phyloP scores from a whole-genome alignment of 2,888 invertebrate genomes.

The Cephus pulcher region DNA sequence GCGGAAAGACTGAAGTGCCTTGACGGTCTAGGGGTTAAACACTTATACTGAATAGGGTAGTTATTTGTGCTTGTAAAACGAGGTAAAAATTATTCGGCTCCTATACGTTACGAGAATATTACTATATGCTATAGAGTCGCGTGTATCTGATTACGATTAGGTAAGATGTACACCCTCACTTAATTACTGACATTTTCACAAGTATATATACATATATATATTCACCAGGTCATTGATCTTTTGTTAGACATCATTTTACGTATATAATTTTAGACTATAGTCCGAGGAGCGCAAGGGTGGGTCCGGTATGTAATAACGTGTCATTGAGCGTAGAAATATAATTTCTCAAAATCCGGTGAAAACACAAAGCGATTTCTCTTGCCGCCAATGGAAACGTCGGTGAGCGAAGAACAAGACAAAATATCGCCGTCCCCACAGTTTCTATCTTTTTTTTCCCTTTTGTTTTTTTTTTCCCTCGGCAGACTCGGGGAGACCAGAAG shows the following conservation, averaged over 20 bases:
- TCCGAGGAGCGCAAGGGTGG: not conserved
- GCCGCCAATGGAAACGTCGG: not conserved
- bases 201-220: not conserved
- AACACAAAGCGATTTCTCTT: not conserved
- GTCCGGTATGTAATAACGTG: not conserved
- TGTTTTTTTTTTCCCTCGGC: not conserved
- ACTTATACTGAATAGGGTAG: not conserved
- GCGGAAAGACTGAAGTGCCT: not conserved
- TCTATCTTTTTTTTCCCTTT: not conserved
- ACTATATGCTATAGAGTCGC: not conserved
- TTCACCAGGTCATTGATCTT: not conserved
- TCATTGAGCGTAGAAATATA: not conserved
- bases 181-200: not conserved
- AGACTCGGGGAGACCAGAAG: not conserved
- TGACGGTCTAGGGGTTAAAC: not conserved
- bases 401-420: not conserved
- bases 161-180: not conserved
- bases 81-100: not conserved
- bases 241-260: not conserved
- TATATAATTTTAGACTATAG: no score
- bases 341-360: not conserved
- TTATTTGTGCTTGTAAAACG: not conserved
- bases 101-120: not conserved
- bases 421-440: not conserved
- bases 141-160: not conserved